These are phyloP conservation scores for Echinops telfairi DNA, from an alignment of 2,113 vertebrate species.

Conservation along the genomic window DNA sequence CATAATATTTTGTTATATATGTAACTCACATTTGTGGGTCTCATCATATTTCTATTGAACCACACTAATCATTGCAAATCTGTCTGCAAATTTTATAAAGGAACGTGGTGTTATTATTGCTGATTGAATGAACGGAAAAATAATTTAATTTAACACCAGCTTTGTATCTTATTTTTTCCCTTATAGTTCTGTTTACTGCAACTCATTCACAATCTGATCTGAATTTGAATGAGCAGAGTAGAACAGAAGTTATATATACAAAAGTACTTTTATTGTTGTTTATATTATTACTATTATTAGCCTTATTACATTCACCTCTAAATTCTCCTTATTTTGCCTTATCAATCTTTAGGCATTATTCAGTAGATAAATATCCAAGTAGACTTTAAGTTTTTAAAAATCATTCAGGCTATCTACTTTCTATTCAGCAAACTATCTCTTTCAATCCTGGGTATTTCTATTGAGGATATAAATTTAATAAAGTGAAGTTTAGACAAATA, in stretches of 20 bases:
- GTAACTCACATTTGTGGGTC: no score
- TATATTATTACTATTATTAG: background rate
- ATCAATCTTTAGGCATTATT: background rate
- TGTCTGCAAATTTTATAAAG: no score
- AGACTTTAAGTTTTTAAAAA: constrained; percentile 14
- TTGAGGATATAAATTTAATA: no score
- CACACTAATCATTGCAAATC: no score
- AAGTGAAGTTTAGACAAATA: background rate
- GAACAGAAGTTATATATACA: background rate
- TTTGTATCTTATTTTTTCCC: background rate
- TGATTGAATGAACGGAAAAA: constrained; percentile 9
- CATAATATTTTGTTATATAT: no score
- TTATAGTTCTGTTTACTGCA: constrained; percentile 40
- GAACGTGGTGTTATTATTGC: background rate
- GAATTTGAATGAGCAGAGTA: constrained; percentile 35
- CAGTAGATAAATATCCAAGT: background rate
- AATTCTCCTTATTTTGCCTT: constrained; percentile 36
- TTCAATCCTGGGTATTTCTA: no score
- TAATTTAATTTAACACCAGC: constrained; percentile 40
- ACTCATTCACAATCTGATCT: background rate
- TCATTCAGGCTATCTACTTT: background rate
- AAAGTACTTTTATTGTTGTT: background rate
- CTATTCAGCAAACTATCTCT: background rate
- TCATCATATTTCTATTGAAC: no score
- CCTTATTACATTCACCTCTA: background rate